A percentile compares a stretch with the other conserved stretches of the same genome.
These are phyloP conservation scores for Aethina tumida DNA, from an alignment of 1,140 invertebrate species.

Conservation along the genomic window DNA sequence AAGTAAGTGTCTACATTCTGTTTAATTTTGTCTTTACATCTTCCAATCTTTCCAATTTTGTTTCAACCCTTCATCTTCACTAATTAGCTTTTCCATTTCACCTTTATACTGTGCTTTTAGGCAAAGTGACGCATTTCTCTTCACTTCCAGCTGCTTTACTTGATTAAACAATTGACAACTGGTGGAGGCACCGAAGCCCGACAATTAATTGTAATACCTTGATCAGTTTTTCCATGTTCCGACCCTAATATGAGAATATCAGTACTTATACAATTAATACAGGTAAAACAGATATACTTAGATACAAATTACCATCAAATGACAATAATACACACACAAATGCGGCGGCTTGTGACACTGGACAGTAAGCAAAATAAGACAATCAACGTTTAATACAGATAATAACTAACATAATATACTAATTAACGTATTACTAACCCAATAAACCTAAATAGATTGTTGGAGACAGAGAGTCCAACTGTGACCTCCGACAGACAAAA, in stretches of 20 bases:
- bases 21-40: too few species aligned
- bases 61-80: too few species aligned
- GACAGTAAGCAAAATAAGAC: constrained; percentile 37
- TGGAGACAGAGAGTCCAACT: constrained; percentile 23
- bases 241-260: constrained; percentile 28
- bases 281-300: constrained; percentile 33
- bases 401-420: constrained; percentile 23
- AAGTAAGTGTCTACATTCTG: too few species aligned
- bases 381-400: constrained; percentile 31
- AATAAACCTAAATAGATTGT: constrained; percentile 23
- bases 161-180: too few species aligned
- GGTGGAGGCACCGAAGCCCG: too few species aligned
- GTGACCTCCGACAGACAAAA: constrained; percentile 5
- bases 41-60: too few species aligned
- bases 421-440: constrained; percentile 20
- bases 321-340: constrained; percentile 38
- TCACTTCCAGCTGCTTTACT: too few species aligned
- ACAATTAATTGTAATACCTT: too few species aligned
- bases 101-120: too few species aligned
- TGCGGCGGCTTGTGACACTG: constrained; percentile 35
- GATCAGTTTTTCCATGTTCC: too few species aligned
- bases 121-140: too few species aligned
- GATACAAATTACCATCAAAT: constrained; percentile 37
- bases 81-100: too few species aligned
- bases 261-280: constrained; percentile 32